Conservation (phyloP, 2,888 invertebrate genomes). For the Erynnis tages region DNA sequence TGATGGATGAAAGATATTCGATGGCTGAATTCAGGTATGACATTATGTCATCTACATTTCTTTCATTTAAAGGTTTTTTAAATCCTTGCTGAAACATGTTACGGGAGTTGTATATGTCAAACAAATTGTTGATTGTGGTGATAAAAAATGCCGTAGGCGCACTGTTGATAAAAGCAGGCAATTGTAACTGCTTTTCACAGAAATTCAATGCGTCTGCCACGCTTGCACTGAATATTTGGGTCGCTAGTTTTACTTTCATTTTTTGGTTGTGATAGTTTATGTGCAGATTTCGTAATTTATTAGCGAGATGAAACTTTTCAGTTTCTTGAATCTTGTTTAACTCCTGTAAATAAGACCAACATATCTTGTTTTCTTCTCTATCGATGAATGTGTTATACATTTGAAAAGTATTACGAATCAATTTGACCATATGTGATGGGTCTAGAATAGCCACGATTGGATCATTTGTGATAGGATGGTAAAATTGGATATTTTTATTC, state of each 20-base stretch:
- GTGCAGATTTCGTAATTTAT: conserved; percentile 28
- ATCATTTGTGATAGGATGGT: background rate
- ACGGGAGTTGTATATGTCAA: conserved; percentile 24
- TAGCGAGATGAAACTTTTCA: conserved; percentile 29
- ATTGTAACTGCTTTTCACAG: background rate
- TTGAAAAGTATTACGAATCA: conserved; percentile 31
- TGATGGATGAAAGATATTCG: background rate
- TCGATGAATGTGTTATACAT: background rate
- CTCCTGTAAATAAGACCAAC: conserved; percentile 1
- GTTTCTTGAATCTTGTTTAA: conserved; percentile 29
- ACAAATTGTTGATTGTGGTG: conserved; percentile 10
- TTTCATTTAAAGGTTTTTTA: background rate
- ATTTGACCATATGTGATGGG: conserved; percentile 32
- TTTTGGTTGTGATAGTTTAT: conserved; percentile 29
- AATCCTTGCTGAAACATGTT: conserved; percentile 3
- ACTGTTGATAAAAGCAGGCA: background rate
- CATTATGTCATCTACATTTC: background rate
- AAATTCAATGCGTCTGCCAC: conserved; percentile 26
- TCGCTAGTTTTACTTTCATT: conserved; percentile 34
- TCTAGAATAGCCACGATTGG: conserved; percentile 21
- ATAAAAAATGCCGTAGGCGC: background rate
- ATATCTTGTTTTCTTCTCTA: conserved; percentile 11
- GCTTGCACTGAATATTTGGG: conserved; percentile 33
- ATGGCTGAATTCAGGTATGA: background rate
- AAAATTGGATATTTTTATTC: background rate